Base-by-base conservation (phyloP, 1,140 invertebrate genomes). In the Zaprionus kolodkinae region DNA sequence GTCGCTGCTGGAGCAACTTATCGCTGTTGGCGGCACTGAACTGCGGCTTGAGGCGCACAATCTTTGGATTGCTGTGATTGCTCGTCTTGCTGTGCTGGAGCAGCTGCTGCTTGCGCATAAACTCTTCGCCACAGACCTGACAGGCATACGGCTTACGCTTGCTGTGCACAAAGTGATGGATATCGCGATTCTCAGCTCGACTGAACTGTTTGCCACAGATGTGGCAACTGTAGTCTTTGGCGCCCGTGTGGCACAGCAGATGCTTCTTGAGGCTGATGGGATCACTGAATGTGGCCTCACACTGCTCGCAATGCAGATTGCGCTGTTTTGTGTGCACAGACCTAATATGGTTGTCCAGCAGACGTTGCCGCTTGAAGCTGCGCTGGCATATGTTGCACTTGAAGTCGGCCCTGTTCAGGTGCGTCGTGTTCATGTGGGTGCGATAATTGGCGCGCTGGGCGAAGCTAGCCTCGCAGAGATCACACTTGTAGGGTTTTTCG, bases 91-190 rank as follows among this genome's bases (percentile, higher is more conserved):
- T 97, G 76, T 97, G 97, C n/a, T 95, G 93, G 75, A 96, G 95
- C 0, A 97, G 93, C 48, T 96, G 93, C 13, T 96, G 96, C 86
- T 97, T 97, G 21, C 97, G 93, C 96, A 97, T 97, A 79, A 96
- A 97, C 9, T 96, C 96, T 76, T 95, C 94, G 3, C 96, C 96
- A 84, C 97, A 97, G 2, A 96, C 95, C 33, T 96, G 91, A 92
- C 97, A 97, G 91, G 97, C 96, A 84, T 97, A 97, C 0, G 96
- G 96, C 79, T 97, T 97, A 86, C 97, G 96, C 79, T 97, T 96
- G 71, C 96, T 97, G 91, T 97, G 97, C 48, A 97, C 95, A 92
- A 97, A 97, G 50, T 96, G 94, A 91, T 97, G 96, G 11, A 96
- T 96, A 93, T 97, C 97, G 62, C 96, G 94, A 91, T 97, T 97